Percentiles rank a stretch among this genome's conserved stretches.
Evolutionary conservation across 23 tunicate species (phyloP).

Genomic region (Trididemnum clinides): DNA sequence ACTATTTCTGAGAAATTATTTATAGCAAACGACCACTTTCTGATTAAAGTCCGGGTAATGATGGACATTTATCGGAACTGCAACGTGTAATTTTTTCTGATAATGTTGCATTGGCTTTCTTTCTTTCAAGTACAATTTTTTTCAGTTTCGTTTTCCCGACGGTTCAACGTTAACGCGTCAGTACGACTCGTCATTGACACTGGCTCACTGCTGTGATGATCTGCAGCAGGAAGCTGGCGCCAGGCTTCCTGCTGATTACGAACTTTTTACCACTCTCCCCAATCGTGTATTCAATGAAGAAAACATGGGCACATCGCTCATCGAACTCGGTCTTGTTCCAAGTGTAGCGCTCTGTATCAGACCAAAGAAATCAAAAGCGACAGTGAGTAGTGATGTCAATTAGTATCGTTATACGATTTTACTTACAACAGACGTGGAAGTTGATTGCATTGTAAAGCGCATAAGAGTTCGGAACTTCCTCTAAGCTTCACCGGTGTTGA

Average conservation of each 20-base stretch:
- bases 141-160: constrained; percentile 64
- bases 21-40: too few species aligned
- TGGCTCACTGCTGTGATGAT: constrained; percentile 25
- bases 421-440: neutral
- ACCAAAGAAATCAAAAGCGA: constrained; percentile 7
- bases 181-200: neutral
- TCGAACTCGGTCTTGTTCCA: constrained; percentile 41
- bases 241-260: constrained; percentile 1
- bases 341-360: constrained; percentile 30
- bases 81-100: too few species aligned
- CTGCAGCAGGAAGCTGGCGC: neutral
- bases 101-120: too few species aligned
- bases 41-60: too few species aligned
- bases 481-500: too few species aligned
- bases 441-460: neutral
- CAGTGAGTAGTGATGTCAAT: neutral
- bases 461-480: too few species aligned
- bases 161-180: constrained; percentile 49
- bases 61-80: too few species aligned
- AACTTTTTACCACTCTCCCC: constrained; percentile 37
- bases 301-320: constrained; percentile 13
- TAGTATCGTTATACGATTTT: neutral
- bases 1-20: too few species aligned
- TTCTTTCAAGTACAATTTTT: too few species aligned
- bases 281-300: constrained; percentile 17